phyloP scores from a whole-genome alignment of 1,140 invertebrate species.

The Neodiprion pinetum region DNA sequence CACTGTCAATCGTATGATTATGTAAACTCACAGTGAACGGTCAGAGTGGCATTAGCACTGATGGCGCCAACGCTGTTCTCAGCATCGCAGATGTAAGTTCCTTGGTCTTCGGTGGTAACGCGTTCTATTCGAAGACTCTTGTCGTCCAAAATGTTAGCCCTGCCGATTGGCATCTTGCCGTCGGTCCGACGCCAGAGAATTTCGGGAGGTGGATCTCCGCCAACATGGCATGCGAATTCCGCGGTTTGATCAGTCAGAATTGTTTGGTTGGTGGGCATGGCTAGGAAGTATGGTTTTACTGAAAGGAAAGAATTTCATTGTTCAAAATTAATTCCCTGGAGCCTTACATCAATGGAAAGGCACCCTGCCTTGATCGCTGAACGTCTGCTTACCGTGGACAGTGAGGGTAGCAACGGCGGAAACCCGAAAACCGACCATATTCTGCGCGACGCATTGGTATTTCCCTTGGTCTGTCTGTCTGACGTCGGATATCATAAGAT shows the following conservation, averaged over 20 bases:
- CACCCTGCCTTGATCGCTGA: neutral
- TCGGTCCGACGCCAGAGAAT: constrained; percentile 90
- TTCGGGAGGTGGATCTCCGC: constrained; percentile 88
- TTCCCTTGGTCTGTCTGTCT: constrained; percentile 82
- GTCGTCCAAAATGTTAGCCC: constrained; percentile 77
- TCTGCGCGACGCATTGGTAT: constrained; percentile 86
- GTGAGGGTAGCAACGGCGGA: constrained; percentile 78
- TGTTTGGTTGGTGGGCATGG: constrained; percentile 84
- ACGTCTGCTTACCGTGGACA: constrained; percentile 74
- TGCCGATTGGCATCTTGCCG: constrained; percentile 79
- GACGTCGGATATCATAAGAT: constrained; percentile 84
- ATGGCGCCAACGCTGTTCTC: constrained; percentile 81
- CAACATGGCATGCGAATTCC: constrained; percentile 87
- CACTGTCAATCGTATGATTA: constrained; percentile 5
- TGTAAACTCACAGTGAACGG: constrained; percentile 75
- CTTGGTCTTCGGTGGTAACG: constrained; percentile 79
- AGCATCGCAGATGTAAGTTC: constrained; percentile 82
- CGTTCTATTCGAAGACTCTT: constrained; percentile 78
- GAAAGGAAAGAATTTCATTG: constrained; percentile 52
- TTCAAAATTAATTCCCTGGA: neutral
- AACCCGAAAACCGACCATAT: constrained; percentile 84
- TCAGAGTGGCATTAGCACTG: constrained; percentile 75
- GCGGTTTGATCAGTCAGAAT: constrained; percentile 81
- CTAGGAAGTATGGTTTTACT: constrained; percentile 90
- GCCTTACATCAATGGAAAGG: neutral